Evolutionary conservation across 2,888 invertebrate species (phyloP).

Genomic region (Drosophila borborema): DNA sequence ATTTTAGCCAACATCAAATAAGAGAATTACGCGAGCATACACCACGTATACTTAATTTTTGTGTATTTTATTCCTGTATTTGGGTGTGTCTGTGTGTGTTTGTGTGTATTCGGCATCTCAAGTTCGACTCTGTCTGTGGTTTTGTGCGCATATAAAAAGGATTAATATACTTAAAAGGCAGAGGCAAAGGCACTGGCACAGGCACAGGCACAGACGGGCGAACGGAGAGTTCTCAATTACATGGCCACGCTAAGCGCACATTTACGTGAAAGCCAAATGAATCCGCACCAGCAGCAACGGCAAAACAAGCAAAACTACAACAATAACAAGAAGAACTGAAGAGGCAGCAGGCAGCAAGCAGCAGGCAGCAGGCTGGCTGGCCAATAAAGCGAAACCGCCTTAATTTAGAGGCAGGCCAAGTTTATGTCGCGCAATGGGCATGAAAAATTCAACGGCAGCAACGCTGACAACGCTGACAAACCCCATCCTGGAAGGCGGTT

Average conservation of each 20-base stretch:
- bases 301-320: slow-evolving; percentile 35
- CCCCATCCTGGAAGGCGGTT: slow-evolving; percentile 8
- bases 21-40: slow-evolving; percentile 50
- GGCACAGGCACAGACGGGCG: slow-evolving; percentile 17
- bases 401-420: slow-evolving; percentile 70
- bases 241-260: slow-evolving; percentile 76
- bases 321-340: slow-evolving; percentile 13
- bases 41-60: slow-evolving; percentile 70
- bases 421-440: slow-evolving; percentile 74
- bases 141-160: slow-evolving; percentile 74
- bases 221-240: slow-evolving; percentile 60
- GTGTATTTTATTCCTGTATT: slow-evolving; percentile 23
- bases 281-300: slow-evolving; percentile 52
- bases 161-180: slow-evolving; percentile 77
- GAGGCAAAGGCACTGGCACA: slow-evolving; percentile 11
- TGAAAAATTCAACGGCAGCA: slow-evolving; percentile 74
- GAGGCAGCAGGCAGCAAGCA: slow-evolving; percentile 8
- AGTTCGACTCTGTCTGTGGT: slow-evolving; percentile 38
- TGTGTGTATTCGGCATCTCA: slow-evolving; percentile 26
- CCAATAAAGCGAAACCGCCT: slow-evolving; percentile 72
- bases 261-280: slow-evolving; percentile 80
- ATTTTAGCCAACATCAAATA: slow-evolving; percentile 67
- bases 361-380: slow-evolving; percentile 41
- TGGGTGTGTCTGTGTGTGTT: slow-evolving; percentile 7
- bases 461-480: slow-evolving; percentile 60